A percentile compares a stretch with the other conserved stretches of the same genome.
These are phyloP conservation scores for Telmatherina bonti DNA, from an alignment of 2,797 vertebrate genomes.

Conservation along the genomic window DNA sequence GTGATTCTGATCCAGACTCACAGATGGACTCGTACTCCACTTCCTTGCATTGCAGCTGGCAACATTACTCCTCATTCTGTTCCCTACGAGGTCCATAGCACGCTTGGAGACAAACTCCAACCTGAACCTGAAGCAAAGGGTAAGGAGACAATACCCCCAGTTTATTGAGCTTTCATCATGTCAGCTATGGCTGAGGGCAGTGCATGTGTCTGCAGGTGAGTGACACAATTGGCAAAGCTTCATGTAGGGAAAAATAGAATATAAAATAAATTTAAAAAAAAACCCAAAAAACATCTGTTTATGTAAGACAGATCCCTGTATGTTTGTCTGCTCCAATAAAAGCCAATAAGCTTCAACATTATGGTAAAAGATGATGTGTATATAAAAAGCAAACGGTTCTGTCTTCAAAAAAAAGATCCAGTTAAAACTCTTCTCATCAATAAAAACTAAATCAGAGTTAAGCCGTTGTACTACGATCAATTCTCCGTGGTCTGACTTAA, in stretches of 20 bases:
- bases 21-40: not conserved
- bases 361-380: no score
- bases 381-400: slow-evolving; percentile 16
- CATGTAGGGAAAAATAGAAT: not conserved
- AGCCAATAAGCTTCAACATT: slow-evolving; percentile 16
- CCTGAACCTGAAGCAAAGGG: not conserved
- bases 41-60: slow-evolving; percentile 1
- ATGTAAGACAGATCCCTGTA: not conserved
- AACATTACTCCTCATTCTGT: not conserved
- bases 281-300: no score
- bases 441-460: slow-evolving; percentile 60
- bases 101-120: not conserved
- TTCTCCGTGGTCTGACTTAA: slow-evolving; percentile 59
- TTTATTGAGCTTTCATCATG: not conserved
- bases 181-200: not conserved
- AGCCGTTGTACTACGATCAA: slow-evolving; percentile 62
- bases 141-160: not conserved
- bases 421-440: slow-evolving; percentile 57
- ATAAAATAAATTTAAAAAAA: not conserved
- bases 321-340: slow-evolving; percentile 1
- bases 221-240: not conserved
- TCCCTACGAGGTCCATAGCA: not conserved
- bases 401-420: slow-evolving; percentile 37
- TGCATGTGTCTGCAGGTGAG: not conserved
- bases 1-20: no score